These are phyloP conservation scores for Catocala nupta DNA, from an alignment of 2,888 invertebrate genomes.

Conservation along the genomic window DNA sequence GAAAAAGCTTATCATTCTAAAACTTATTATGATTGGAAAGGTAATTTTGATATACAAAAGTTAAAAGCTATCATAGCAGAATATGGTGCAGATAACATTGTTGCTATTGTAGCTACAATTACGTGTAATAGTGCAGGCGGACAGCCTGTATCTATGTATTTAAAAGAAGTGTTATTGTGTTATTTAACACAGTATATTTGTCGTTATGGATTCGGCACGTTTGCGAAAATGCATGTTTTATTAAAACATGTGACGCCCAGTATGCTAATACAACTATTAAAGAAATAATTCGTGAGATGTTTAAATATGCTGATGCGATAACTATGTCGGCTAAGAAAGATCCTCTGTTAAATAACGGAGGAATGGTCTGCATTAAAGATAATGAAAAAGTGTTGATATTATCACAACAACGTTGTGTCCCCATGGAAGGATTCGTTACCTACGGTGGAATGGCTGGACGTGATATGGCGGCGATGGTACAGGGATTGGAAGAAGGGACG, in stretches of 20 bases:
- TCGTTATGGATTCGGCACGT: slow-evolving; percentile 24
- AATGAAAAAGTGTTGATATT: slow-evolving; percentile 15
- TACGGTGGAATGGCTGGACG: slow-evolving; percentile 25
- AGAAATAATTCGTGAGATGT: slow-evolving; percentile 20
- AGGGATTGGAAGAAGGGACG: slow-evolving; percentile 20
- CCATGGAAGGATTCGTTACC: slow-evolving; percentile 22
- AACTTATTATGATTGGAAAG: slow-evolving; percentile 25
- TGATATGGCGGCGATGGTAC: slow-evolving; percentile 23
- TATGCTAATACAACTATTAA: slow-evolving; percentile 15
- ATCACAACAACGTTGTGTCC: slow-evolving; percentile 14
- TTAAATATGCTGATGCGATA: slow-evolving; percentile 21
- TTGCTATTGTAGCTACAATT: slow-evolving; percentile 21
- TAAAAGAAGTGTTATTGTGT: slow-evolving; percentile 19
- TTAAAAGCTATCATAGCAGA: slow-evolving; percentile 13
- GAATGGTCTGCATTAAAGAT: slow-evolving; percentile 19
- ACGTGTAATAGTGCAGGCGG: slow-evolving; percentile 23
- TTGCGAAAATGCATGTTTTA: slow-evolving; percentile 29
- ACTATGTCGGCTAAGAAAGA: slow-evolving; percentile 25
- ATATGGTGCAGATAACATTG: slow-evolving; percentile 13
- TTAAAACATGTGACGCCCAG: slow-evolving; percentile 16
- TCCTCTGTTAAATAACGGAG: slow-evolving; percentile 22
- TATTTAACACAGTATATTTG: slow-evolving; percentile 21
- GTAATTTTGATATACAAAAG: slow-evolving; percentile 17
- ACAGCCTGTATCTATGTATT: slow-evolving; percentile 24
- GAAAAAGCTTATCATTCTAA: slow-evolving; percentile 18